Conservation (phyloP, 37 sponge, comb jelly and placozoan species). For the Eunapius fragilis region DNA sequence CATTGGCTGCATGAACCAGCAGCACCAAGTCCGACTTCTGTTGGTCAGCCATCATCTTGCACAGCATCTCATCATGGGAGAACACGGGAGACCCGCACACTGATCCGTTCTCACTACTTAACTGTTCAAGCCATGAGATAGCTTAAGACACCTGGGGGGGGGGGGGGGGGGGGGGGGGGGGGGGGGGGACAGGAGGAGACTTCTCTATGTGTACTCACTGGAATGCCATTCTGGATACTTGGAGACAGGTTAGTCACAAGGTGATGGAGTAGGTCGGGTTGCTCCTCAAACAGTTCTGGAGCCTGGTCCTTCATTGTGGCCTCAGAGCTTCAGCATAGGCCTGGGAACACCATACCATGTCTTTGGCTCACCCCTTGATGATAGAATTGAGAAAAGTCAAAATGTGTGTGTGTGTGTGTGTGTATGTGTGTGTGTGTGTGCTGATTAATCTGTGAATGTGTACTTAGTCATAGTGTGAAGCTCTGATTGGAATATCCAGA, state of each 20-base stretch:
- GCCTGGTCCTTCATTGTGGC: slow-evolving; percentile 86
- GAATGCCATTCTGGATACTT: slow-evolving; percentile 84
- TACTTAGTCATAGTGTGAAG: too few species aligned
- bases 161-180: too few species aligned
- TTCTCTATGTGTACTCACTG: slow-evolving; percentile 56
- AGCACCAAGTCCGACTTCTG: slow-evolving; percentile 58
- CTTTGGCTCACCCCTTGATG: slow-evolving; percentile 96
- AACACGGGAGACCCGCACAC: slow-evolving; percentile 80
- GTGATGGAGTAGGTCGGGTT: slow-evolving; percentile 97
- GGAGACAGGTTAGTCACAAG: slow-evolving; percentile 96
- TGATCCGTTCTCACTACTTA: slow-evolving; percentile 92
- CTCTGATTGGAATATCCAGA: too few species aligned
- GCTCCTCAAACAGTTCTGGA: slow-evolving; percentile 92
- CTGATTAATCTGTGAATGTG: too few species aligned
- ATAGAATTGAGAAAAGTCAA: too few species aligned
- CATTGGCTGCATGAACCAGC: slow-evolving; percentile 53
- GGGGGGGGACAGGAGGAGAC: neutral
- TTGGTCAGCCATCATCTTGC: slow-evolving; percentile 70
- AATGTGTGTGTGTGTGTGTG: too few species aligned
- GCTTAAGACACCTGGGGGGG: neutral
- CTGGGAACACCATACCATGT: slow-evolving; percentile 98
- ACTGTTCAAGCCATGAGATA: too few species aligned
- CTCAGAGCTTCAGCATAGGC: slow-evolving; percentile 92
- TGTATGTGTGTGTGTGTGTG: too few species aligned
- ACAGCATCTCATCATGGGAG: slow-evolving; percentile 95